phyloP scores from a whole-genome alignment of 1,140 invertebrate genomes.

The Matsumurasca onukii region DNA sequence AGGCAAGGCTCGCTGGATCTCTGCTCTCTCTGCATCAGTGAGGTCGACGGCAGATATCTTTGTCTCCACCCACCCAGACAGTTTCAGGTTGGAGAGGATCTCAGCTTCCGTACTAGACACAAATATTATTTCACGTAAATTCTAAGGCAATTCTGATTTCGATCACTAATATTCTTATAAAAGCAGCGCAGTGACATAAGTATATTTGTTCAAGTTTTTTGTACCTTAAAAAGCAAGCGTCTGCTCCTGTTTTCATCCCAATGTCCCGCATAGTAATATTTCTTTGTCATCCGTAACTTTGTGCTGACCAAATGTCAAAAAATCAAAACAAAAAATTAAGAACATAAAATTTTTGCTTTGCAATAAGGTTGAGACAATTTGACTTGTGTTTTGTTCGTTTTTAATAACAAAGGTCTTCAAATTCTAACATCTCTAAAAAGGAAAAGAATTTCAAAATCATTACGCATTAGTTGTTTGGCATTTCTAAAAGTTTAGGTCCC shows the following conservation, averaged over 20 bases:
- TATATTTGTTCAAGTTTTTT: not conserved
- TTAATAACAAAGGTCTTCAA: too few species aligned
- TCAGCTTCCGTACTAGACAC: conserved; percentile 46
- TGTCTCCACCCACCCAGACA: conserved; percentile 62
- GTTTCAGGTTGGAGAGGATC: conserved; percentile 55
- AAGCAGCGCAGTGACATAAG: not conserved
- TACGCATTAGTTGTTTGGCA: too few species aligned
- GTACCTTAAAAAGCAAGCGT: not conserved
- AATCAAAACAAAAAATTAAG: too few species aligned
- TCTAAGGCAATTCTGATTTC: not conserved
- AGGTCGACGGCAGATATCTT: conserved; percentile 43
- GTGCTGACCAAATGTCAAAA: too few species aligned
- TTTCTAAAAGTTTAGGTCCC: too few species aligned
- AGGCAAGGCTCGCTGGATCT: not conserved
- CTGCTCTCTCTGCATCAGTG: conserved; percentile 14
- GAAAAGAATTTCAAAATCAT: too few species aligned
- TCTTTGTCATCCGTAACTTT: not conserved
- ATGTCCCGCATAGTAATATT: not conserved
- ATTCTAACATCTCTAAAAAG: too few species aligned
- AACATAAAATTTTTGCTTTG: too few species aligned
- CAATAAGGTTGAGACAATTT: too few species aligned
- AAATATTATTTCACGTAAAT: not conserved
- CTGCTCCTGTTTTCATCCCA: not conserved
- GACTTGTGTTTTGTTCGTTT: too few species aligned
- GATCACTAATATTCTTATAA: not conserved